Conservation (phyloP, 2,888 invertebrate species). For the Stenichneumon culpator region DNA sequence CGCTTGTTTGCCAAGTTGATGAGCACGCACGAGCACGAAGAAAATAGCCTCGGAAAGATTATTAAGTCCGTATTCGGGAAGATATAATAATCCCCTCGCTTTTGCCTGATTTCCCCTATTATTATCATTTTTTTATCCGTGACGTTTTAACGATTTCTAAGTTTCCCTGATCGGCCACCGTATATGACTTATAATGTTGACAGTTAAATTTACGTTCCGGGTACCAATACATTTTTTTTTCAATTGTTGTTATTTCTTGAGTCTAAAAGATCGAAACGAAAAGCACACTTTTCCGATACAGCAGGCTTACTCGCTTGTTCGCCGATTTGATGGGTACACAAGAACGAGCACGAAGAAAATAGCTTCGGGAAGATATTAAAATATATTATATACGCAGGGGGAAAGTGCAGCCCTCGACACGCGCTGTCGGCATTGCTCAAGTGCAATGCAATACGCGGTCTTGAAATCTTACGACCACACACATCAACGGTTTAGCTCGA, state of each 20-base stretch:
- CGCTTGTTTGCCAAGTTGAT: background rate
- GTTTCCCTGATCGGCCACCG: no score
- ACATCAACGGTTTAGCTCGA: conserved; percentile 25
- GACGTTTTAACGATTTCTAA: no score
- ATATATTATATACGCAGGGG: background rate
- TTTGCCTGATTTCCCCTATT: no score
- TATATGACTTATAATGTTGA: no score
- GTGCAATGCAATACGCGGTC: conserved; percentile 45
- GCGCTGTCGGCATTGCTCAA: conserved; percentile 23
- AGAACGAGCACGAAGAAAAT: background rate
- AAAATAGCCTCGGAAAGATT: background rate
- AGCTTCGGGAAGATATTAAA: background rate
- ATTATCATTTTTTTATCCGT: no score
- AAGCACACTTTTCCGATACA: background rate
- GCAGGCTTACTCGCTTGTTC: background rate
- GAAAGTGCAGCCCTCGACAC: conserved; percentile 15
- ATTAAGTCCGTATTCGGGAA: background rate
- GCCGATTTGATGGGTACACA: background rate
- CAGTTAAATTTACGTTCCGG: no score
- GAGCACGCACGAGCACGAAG: background rate
- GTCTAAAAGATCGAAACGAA: background rate
- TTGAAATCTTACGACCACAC: conserved; percentile 39
- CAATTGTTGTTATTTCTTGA: background rate
- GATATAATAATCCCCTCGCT: no score
- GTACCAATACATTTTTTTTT: background rate